Conservation (phyloP, 2,113 vertebrate genomes). For the Oxyruncus cristatus region DNA sequence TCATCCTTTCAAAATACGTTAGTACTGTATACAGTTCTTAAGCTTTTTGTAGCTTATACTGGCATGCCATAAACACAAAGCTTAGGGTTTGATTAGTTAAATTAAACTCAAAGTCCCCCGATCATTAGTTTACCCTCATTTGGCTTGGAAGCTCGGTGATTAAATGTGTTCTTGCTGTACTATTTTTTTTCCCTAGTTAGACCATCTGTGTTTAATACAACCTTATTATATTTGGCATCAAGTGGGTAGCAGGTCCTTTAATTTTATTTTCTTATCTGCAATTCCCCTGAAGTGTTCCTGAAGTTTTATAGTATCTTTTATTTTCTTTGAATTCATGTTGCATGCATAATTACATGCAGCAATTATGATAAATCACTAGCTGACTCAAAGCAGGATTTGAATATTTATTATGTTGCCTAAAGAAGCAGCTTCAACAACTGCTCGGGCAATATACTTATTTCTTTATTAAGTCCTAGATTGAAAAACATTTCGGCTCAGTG, state of each 20-base stretch:
- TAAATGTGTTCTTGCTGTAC: neutral
- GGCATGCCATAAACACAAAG: neutral
- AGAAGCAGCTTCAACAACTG: conserved; percentile 14
- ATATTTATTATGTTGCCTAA: conserved; percentile 11
- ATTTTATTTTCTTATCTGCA: conserved; percentile 21
- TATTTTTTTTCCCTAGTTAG: neutral
- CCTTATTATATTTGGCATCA: neutral
- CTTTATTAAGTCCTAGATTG: neutral
- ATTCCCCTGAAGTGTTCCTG: neutral
- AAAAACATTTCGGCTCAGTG: neutral
- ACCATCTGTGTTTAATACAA: neutral
- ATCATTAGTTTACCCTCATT: neutral
- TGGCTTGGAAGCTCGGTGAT: neutral
- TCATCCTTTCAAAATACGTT: neutral
- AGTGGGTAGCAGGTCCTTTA: neutral
- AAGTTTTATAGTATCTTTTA: conserved; percentile 1
- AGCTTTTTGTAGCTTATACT: neutral
- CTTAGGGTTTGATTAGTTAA: neutral
- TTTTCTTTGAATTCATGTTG: neutral
- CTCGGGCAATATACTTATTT: neutral
- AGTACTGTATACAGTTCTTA: neutral
- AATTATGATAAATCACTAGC: conserved; percentile 24
- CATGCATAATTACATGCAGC: neutral
- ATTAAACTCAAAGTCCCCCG: neutral
- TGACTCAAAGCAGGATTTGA: conserved; percentile 11